Percentiles rank a stretch among this genome's conserved stretches.
These are phyloP conservation scores for Plagodis pulveraria DNA, from an alignment of 2,888 invertebrate species.

Conservation along the genomic window DNA sequence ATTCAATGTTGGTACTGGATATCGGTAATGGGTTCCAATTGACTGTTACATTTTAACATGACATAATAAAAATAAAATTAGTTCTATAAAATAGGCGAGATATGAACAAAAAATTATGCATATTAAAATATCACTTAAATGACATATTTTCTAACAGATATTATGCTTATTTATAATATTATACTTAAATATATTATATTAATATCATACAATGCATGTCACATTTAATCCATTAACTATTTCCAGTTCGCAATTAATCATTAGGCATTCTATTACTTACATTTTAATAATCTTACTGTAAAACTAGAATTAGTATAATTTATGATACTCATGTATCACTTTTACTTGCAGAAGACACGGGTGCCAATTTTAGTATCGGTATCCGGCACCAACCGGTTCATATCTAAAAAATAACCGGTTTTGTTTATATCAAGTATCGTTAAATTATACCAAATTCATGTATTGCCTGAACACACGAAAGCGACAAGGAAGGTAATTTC, in stretches of 20 bases:
- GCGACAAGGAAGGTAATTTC: slow-evolving; percentile 17
- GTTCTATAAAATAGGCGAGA: too few species aligned
- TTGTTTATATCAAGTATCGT: background rate
- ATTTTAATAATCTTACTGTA: background rate
- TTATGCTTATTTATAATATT: slow-evolving; percentile 2
- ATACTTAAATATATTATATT: background rate
- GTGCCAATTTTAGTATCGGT: background rate
- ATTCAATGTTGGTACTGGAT: background rate
- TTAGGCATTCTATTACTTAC: background rate
- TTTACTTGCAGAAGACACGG: background rate
- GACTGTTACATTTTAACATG: background rate
- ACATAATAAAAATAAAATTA: background rate
- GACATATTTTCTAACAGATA: background rate
- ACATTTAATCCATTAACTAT: slow-evolving; percentile 1
- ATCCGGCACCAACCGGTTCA: background rate
- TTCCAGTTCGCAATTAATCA: background rate
- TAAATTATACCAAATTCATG: slow-evolving; percentile 1
- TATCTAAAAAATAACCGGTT: background rate
- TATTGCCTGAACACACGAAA: slow-evolving; percentile 27
- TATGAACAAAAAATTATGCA: background rate
- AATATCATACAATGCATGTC: background rate
- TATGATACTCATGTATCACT: background rate
- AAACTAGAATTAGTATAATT: background rate
- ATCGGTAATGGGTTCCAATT: background rate
- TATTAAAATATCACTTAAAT: background rate